Base-by-base conservation (phyloP, 92 coral and sea anemone genomes). In the Epizoanthus scotinus region DNA sequence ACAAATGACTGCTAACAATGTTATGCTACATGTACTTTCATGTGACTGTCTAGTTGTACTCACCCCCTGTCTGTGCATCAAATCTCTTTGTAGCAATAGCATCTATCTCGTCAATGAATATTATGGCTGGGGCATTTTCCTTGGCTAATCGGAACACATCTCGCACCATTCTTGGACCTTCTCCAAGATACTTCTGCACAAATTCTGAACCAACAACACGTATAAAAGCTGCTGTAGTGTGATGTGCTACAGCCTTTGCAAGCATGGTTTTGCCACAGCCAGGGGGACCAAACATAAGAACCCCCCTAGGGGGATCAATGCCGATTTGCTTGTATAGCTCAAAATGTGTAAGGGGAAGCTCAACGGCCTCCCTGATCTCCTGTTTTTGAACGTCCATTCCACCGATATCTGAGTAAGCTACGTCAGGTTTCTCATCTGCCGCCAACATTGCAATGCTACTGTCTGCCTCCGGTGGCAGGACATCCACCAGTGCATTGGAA, bases 61-160 rank as follows among this genome's bases (percentile, higher is more conserved):
- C 83, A 96, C 99, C 99, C 87, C 99, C 99, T 18, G 99, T 96
- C 74, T 96, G 99, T 44, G 99, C 99, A 66, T 96, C 99, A 86
- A 96, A 96, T 87, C 99, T 90, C 89, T 96, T 96, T 1, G 99
- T 96, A 44, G 99, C 99, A 71, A 96, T 96, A 29, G 99, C 99
- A 85, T 96, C 99, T 85, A 96, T 96, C 73, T 96, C 99, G 79
- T 96, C 99, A 77, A 96, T 96, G 73, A 96, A 96, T 80, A 96
- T 96, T 38, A 96, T 96, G 2, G 99, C 99, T 2, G 99, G 99
- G 0, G 99, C 99, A 86, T 96, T 96, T 78, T 96, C 99, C 79
- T 96, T 96, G 57, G 99, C 99, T 74, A 96, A 74, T 50, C 99
- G 85, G 77, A 96, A 96, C 52, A 96, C 99, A 85, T 96, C 99